These are phyloP conservation scores for Oligia fasciuncula DNA, from an alignment of 2,888 invertebrate species.

Conservation along the genomic window DNA sequence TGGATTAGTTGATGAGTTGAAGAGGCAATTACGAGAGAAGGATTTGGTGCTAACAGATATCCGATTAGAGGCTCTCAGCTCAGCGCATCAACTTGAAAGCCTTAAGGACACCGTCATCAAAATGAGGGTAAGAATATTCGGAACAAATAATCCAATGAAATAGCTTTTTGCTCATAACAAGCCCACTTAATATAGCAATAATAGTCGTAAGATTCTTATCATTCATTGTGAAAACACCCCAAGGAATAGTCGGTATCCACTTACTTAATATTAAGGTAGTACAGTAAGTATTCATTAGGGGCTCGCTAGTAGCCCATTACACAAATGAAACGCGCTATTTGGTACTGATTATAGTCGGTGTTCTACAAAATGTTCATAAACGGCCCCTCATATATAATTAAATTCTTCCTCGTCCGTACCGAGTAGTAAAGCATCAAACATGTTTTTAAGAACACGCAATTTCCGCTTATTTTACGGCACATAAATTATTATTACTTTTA, in stretches of 20 bases:
- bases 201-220: constrained; percentile 50
- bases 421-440: constrained; percentile 27
- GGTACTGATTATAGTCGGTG: constrained; percentile 46
- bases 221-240: constrained; percentile 42
- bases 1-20: constrained; percentile 94
- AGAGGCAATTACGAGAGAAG: constrained; percentile 98
- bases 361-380: constrained; percentile 47
- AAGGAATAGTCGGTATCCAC: constrained; percentile 45
- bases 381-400: constrained; percentile 44
- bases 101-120: constrained; percentile 98
- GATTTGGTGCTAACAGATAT: constrained; percentile 99
- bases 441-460: constrained; percentile 41
- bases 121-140: constrained; percentile 93
- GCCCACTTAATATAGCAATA: constrained; percentile 36
- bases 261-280: constrained; percentile 39
- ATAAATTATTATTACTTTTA: constrained; percentile 20
- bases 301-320: constrained; percentile 49
- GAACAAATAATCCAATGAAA: constrained; percentile 16
- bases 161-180: constrained; percentile 30
- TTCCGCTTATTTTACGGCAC: constrained; percentile 33
- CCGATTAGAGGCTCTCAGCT: constrained; percentile 98
- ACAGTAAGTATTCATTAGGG: constrained; percentile 47
- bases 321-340: constrained; percentile 48
- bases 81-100: constrained; percentile 99
- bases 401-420: constrained; percentile 26